Evolutionary conservation across 2,888 invertebrate genomes (phyloP).

Genomic region (Tethea ocularis): DNA sequence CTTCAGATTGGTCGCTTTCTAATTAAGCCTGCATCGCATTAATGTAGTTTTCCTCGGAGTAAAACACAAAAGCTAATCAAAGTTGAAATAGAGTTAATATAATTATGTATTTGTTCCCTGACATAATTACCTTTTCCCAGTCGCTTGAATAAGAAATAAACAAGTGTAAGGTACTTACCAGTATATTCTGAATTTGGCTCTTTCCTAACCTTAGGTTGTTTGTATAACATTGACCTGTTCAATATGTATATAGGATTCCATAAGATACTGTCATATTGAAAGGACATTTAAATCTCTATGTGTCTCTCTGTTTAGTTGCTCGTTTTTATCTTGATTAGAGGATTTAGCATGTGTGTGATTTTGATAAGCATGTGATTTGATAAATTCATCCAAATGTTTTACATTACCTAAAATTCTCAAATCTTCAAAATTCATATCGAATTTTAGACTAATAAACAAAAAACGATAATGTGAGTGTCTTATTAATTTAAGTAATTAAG

Average conservation of each 20-base stretch:
- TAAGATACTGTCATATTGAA: neutral
- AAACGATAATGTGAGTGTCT: too few relatives aligned
- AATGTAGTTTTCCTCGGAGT: neutral
- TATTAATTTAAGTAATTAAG: too few relatives aligned
- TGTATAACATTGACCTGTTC: neutral
- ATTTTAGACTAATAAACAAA: too few relatives aligned
- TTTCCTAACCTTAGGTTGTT: neutral
- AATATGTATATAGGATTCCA: neutral
- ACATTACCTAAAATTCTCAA: neutral
- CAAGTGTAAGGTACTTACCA: too few relatives aligned
- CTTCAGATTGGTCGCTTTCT: conserved; percentile 3
- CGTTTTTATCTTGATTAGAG: neutral
- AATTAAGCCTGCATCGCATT: neutral
- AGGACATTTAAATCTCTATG: neutral
- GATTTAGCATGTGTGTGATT: neutral
- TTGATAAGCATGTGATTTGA: neutral
- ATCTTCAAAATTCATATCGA: too few relatives aligned
- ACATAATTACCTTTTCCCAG: too few relatives aligned
- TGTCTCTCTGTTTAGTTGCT: neutral
- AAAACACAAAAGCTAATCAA: neutral
- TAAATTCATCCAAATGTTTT: neutral
- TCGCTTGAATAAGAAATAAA: too few relatives aligned
- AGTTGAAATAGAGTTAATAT: neutral
- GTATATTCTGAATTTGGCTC: neutral
- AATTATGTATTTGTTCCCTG: neutral